Conservation (phyloP, 2,113 vertebrate genomes). For the Engraulis encrasicolus region DNA sequence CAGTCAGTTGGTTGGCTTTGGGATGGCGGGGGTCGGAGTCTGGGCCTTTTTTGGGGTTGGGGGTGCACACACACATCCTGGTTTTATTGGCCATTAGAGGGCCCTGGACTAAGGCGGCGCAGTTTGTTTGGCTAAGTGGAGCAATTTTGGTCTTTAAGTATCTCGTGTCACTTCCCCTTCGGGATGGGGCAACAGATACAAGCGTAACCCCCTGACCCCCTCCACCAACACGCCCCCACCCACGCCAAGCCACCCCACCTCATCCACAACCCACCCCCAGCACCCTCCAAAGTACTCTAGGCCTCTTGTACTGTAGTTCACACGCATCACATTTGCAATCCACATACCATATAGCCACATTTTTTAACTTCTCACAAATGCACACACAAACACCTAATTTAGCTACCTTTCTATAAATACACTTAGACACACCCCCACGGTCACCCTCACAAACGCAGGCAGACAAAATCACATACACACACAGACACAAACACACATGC, state of each 20-base stretch:
- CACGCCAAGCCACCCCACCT: not conserved
- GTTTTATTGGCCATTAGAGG: conserved; percentile 76
- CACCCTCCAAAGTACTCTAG: no score
- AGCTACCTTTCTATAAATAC: no score
- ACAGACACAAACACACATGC: conserved; percentile 19
- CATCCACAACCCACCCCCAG: conserved; percentile 4
- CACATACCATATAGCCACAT: no score
- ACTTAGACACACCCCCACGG: no score
- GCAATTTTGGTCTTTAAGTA: conserved; percentile 75
- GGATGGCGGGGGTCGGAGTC: conserved; percentile 49
- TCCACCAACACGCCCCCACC: not conserved
- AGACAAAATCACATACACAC: conserved; percentile 27
- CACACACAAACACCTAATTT: not conserved
- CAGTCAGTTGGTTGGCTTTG: no score
- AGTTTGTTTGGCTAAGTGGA: conserved; percentile 73
- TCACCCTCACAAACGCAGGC: no score
- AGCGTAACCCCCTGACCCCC: conserved; percentile 20
- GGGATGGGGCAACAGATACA: conserved; percentile 68
- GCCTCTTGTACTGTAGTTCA: no score
- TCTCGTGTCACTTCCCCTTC: conserved; percentile 73
- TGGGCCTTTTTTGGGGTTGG: not conserved
- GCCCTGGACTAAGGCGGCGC: conserved; percentile 53
- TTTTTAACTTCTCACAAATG: no score
- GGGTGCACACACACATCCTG: conserved; percentile 65
- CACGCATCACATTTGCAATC: no score